Base-by-base conservation (phyloP, 2,113 vertebrate genomes). In the Brachyistius frenatus region DNA sequence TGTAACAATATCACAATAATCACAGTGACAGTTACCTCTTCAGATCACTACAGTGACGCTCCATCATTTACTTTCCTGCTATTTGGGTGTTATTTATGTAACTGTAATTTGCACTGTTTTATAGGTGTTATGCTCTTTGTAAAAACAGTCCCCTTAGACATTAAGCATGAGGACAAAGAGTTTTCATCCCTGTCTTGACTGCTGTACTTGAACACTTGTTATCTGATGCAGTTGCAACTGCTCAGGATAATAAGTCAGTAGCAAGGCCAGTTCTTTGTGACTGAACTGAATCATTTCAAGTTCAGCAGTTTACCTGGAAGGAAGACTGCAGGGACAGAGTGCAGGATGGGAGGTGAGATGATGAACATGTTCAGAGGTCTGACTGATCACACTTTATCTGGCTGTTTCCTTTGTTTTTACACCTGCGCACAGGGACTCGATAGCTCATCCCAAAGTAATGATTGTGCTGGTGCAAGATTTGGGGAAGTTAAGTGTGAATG, bases 401-500 rank as follows among this genome's bases (percentile, higher is more conserved):
- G 1, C n/a, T 30, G 32, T 77, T 73, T 53, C 56, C 13, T 66
- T 73, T 62, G 31, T 53, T 66, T 62, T 76, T 35, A 72, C 62
- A 36, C 50, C 37, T 36, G 37, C 33, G 61, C 31, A 15, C 72
- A 68, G 31, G 1, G 8, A 68, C 63, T 79, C 80, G 63, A 53
- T 70, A 61, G 58, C 73, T 78, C 80, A 78, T 66, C 2, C 55
- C 60, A 46, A 39, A 73, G 52, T 68, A 73, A 84, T 73, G 33
- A 79, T 56, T 66, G 37, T 71, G 36, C 71, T 58, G 32, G 33
- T 72, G 66, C 31, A 23, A 10, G 23, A 57, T 31, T 30, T 13
- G 30, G 11, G 71, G 60, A 80, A 83, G 66, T 73, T 57, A 36
- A 76, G 70, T 46, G 2, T 32, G 2, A 49, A 63, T 62, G 33